These are phyloP conservation scores for Microcebus jonahi DNA, from an alignment of 2,113 vertebrate species.

Conservation along the genomic window DNA sequence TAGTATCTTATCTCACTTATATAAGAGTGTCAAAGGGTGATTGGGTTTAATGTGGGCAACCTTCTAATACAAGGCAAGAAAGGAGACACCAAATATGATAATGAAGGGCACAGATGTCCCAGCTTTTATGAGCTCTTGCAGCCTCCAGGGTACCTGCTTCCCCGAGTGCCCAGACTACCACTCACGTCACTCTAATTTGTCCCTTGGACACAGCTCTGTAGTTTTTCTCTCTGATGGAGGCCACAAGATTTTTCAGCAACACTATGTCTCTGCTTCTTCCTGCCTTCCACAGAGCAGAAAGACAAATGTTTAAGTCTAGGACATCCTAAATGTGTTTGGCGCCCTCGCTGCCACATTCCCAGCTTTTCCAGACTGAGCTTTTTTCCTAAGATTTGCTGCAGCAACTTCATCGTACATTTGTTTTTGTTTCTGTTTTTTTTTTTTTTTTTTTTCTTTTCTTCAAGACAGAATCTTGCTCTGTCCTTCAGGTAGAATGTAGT, in stretches of 20 bases:
- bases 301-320: background rate
- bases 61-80: background rate
- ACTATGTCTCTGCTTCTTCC: background rate
- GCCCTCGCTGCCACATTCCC: background rate
- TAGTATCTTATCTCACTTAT: background rate
- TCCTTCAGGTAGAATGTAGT: too few species aligned
- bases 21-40: background rate
- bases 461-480: too few species aligned
- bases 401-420: background rate
- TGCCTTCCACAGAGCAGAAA: background rate
- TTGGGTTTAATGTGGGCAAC: background rate
- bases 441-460: too few species aligned
- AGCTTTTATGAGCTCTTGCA: background rate
- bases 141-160: background rate
- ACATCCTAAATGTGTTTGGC: rapidly evolving
- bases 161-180: background rate
- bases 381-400: background rate
- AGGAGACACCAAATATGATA: background rate
- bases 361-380: background rate
- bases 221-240: background rate
- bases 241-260: background rate
- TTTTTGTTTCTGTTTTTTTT: too few species aligned
- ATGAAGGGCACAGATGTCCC: background rate
- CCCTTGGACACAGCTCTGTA: background rate
- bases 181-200: background rate